phyloP scores from a whole-genome alignment of 2,113 vertebrate genomes.

The Leucopsar rothschildi region DNA sequence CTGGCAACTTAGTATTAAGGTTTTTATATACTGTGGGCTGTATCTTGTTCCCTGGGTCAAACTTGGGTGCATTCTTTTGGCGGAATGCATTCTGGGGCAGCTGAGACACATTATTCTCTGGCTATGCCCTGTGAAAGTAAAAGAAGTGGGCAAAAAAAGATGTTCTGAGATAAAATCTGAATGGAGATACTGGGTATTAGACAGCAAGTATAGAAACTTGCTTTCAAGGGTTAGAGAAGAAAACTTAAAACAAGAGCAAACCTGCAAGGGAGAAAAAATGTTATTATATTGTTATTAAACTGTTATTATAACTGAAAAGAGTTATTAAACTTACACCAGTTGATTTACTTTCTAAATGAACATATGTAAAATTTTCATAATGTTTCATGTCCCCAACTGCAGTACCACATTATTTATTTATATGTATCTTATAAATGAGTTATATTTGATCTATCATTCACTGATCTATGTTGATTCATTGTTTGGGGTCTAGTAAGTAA shows the following conservation, averaged over 20 bases:
- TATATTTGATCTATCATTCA: not conserved
- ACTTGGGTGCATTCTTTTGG: not conserved
- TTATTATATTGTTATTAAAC: not conserved
- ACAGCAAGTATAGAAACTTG: not conserved
- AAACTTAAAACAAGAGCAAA: not conserved
- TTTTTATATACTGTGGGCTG: not conserved
- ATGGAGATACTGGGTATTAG: not conserved
- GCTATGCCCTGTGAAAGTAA: not conserved
- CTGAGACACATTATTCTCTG: conserved; percentile 2
- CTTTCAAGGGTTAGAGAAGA: not conserved
- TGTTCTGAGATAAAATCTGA: conserved; percentile 1
- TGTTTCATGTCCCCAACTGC: not conserved
- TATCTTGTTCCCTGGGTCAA: conserved; percentile 40
- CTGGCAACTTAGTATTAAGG: conserved; percentile 10
- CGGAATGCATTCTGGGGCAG: conserved; percentile 5
- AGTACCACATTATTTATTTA: not conserved
- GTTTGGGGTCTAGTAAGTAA: not conserved
- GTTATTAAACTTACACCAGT: not conserved
- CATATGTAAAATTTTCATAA: not conserved
- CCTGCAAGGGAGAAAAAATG: not conserved
- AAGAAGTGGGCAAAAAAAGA: not conserved
- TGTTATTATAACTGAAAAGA: not conserved
- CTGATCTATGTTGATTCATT: not conserved
- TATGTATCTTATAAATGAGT: not conserved
- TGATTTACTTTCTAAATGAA: not conserved